phyloP scores from a whole-genome alignment of 2,797 vertebrate species.

The Acrocephalus scirpaceus region DNA sequence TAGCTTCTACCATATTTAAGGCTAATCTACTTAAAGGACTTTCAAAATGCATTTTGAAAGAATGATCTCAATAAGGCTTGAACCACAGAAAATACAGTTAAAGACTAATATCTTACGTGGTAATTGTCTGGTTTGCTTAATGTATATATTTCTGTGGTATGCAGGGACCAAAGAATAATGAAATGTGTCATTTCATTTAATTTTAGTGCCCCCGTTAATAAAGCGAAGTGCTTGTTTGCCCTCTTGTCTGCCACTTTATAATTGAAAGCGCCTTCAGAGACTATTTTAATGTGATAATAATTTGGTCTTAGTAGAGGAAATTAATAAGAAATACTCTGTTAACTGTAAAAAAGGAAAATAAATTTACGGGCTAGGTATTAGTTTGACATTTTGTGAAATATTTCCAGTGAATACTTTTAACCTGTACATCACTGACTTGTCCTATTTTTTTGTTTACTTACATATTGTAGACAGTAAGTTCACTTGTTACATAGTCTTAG shows the following conservation, averaged over 20 bases:
- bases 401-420: background rate
- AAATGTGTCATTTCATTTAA: background rate
- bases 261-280: constrained; percentile 11
- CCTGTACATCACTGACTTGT: background rate
- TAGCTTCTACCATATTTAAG: background rate
- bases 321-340: background rate
- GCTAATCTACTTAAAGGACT: background rate
- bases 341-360: background rate
- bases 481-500: background rate
- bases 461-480: background rate
- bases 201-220: background rate
- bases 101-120: background rate
- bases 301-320: background rate
- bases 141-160: background rate
- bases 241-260: background rate
- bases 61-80: background rate
- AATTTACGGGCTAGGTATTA: background rate
- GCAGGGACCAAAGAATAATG: background rate
- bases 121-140: background rate
- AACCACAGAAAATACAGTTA: background rate
- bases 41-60: background rate
- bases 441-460: background rate
- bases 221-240: background rate
- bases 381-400: background rate
- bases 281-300: background rate